Percentiles rank a stretch among this genome's conserved stretches.
These are phyloP conservation scores for Catostylus mosaicus DNA, from an alignment of 30 jellyfish, hydroid and myxozoan genomes.

Conservation along the genomic window DNA sequence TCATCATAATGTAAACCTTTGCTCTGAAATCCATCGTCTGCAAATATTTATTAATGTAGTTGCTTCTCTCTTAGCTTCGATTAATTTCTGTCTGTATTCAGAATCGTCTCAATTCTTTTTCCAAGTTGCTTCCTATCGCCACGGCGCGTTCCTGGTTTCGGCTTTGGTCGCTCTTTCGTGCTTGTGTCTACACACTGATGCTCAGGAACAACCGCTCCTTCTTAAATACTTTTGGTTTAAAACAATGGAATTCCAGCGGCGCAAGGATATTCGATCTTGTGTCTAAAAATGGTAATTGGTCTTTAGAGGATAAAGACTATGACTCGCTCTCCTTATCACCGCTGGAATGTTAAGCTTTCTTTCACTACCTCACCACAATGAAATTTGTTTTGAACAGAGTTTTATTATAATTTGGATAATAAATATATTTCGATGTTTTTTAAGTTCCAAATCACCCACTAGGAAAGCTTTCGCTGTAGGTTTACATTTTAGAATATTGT, in stretches of 20 bases:
- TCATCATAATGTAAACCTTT: not conserved
- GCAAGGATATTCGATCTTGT: conserved; percentile 29
- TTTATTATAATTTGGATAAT: not conserved
- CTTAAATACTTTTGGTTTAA: conserved; percentile 17
- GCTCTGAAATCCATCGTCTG: not conserved
- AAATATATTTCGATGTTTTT: too few species aligned
- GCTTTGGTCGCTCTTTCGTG: not conserved
- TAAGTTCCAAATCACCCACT: too few species aligned
- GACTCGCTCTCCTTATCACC: conserved; percentile 5
- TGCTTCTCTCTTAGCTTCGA: too few species aligned
- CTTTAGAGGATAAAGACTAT: not conserved
- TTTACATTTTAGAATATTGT: too few species aligned
- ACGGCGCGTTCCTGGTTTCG: not conserved
- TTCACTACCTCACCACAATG: conserved; percentile 3
- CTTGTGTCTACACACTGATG: not conserved
- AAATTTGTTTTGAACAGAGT: not conserved
- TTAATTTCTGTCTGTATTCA: too few species aligned
- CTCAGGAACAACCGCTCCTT: not conserved
- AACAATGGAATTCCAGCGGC: conserved; percentile 46
- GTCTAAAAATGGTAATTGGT: conserved; percentile 32
- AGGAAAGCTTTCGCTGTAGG: too few species aligned
- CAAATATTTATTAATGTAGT: too few species aligned
- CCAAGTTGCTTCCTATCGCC: not conserved
- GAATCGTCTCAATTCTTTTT: too few species aligned
- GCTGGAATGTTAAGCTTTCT: conserved; percentile 25